These are phyloP conservation scores for Drosophila mulleri DNA, from an alignment of 2,888 invertebrate species.

Conservation along the genomic window DNA sequence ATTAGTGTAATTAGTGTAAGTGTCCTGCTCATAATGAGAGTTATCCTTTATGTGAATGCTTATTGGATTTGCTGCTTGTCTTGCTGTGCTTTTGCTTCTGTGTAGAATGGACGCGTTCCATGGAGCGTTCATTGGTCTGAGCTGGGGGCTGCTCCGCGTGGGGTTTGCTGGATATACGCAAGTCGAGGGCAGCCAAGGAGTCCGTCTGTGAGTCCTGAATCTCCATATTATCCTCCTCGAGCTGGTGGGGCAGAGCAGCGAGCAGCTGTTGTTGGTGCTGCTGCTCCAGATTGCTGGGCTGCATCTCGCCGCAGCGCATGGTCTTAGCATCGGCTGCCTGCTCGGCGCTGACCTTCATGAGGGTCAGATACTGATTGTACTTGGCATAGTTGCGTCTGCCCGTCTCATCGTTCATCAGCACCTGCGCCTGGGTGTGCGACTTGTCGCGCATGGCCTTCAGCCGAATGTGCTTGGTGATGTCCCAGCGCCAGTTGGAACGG, in stretches of 20 bases:
- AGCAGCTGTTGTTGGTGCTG: background rate
- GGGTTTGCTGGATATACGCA: slow-evolving; percentile 26
- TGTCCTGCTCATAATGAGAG: background rate
- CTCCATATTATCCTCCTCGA: slow-evolving; percentile 27
- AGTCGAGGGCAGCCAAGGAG: slow-evolving; percentile 27
- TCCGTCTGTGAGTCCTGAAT: background rate
- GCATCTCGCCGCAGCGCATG: slow-evolving; percentile 84
- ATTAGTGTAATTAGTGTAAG: background rate
- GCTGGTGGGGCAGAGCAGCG: background rate
- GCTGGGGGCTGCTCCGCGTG: background rate
- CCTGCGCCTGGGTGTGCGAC: slow-evolving; percentile 91
- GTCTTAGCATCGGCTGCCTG: slow-evolving; percentile 83
- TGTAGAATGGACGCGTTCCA: background rate
- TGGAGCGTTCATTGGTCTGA: background rate
- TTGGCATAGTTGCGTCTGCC: slow-evolving; percentile 96
- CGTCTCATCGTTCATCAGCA: slow-evolving; percentile 96
- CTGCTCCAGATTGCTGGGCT: slow-evolving; percentile 9
- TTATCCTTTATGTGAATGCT: background rate
- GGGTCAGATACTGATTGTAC: slow-evolving; percentile 94
- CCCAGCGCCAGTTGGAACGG: slow-evolving; percentile 98
- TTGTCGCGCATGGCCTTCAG: slow-evolving; percentile 94
- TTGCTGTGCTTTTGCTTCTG: slow-evolving; percentile 12
- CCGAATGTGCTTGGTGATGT: slow-evolving; percentile 97
- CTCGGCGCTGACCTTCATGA: slow-evolving; percentile 87
- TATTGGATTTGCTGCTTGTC: slow-evolving; percentile 8